Percentiles rank a stretch among this genome's conserved stretches.
Evolutionary conservation across 2,797 vertebrate species (phyloP).

Genomic region (Sylvia borin): DNA sequence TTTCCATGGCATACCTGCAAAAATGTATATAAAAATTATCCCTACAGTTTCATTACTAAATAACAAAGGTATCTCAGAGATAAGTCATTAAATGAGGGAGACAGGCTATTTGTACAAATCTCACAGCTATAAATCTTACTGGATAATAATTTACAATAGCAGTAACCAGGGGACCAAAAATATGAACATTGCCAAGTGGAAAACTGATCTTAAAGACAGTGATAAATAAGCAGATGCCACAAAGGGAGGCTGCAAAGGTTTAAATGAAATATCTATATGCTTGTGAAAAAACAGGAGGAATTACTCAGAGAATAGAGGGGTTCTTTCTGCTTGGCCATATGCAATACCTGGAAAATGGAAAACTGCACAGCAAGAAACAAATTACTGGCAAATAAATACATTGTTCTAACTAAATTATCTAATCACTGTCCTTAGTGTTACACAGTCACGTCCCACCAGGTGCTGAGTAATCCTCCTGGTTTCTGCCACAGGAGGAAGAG

Average conservation of each 20-base stretch:
- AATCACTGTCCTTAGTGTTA: not conserved
- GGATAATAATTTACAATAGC: slow-evolving; percentile 59
- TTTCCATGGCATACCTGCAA: not conserved
- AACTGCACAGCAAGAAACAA: slow-evolving; percentile 11
- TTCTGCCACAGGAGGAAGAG: not conserved
- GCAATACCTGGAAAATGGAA: not conserved
- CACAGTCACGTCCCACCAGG: not conserved
- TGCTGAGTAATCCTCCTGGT: not conserved
- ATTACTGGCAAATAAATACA: slow-evolving; percentile 10
- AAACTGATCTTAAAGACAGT: slow-evolving; percentile 54
- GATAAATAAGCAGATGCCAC: slow-evolving; percentile 66
- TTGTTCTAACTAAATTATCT: not conserved
- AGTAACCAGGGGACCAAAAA: slow-evolving; percentile 55
- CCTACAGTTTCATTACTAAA: slow-evolving; percentile 29
- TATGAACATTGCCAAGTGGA: slow-evolving; percentile 34
- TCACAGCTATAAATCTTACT: slow-evolving; percentile 46
- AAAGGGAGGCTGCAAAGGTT: slow-evolving; percentile 24
- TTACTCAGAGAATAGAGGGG: slow-evolving; percentile 22
- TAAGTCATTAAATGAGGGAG: slow-evolving; percentile 42
- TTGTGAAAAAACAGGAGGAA: slow-evolving; percentile 23
- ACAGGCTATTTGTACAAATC: slow-evolving; percentile 45
- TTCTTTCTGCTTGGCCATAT: not conserved
- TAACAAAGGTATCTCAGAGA: slow-evolving; percentile 41
- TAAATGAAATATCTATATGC: slow-evolving; percentile 58
- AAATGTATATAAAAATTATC: not conserved